Base-by-base conservation (phyloP, 2,797 vertebrate genomes). In the Tadarida brasiliensis region DNA sequence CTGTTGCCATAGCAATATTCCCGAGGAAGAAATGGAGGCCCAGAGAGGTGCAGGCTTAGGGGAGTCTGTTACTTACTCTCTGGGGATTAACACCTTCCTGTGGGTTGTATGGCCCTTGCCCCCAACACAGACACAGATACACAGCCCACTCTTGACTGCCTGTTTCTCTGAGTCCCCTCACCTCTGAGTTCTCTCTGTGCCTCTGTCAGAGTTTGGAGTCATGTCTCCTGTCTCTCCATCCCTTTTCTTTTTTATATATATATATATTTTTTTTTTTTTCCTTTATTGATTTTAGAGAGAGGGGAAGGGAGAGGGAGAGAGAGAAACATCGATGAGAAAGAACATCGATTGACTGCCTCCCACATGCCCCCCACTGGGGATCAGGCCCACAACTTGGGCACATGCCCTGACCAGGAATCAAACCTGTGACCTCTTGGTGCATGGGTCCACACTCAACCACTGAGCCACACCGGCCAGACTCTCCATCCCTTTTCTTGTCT, bases 31-130 rank as follows among this genome's bases (percentile, higher is more conserved):
- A 51, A 19, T 26, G 15, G 67, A 80, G 85, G 80, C 59, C 26
- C 11, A 8, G 26, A 65, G 82, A 73, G 10, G 44, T 28, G 1
- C 6, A 4, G 10, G 12, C 12, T 1, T 0, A 28, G 33, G 4
- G 39, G 22, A 16, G 67, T 26, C 57, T 77, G 59, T 84, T 30
- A n/a, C 54, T 33, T 47, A 9, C 15, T 5, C 11, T 39, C 85
- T 22, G 30, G 57, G 59, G 51, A 49, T 3, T 7, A 11, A 22
- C 68, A 7, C 20, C 68, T 63, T 49, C 73, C 39, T 47, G 22
- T 12, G 39, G 63, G 16, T 39, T 16, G 1, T 33, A 14, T 11
- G 30, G 56, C 44, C 65, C 30, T 11, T 0, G 10, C 6, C 35
- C 33, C 61, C 44, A 15, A 0, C n/a, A 54, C 51, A 54, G 2